Conservation (phyloP, 2,113 vertebrate genomes). For the Macaca mulatta region DNA sequence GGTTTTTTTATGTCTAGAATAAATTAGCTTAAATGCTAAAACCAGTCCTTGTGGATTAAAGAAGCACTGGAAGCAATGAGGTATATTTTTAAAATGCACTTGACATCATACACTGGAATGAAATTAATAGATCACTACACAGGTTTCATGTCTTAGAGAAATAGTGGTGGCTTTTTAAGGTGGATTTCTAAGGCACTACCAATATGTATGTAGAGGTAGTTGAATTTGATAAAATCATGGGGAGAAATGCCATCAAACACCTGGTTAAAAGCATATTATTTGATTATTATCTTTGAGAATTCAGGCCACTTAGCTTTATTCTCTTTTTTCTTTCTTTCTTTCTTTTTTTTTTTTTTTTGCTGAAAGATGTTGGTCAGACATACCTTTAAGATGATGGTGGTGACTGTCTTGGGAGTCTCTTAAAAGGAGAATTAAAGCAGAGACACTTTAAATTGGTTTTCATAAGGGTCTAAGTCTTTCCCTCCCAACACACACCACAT, state of each 20-base stretch:
- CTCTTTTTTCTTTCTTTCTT: not conserved
- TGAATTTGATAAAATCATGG: constrained; percentile 9
- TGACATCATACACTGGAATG: constrained; percentile 39
- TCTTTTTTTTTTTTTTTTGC: not conserved
- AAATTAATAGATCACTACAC: constrained; percentile 38
- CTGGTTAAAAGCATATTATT: not conserved
- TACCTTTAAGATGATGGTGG: not conserved
- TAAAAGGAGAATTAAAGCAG: constrained; percentile 29
- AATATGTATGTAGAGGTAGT: constrained; percentile 51
- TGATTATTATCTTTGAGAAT: constrained; percentile 32
- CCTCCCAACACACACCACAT: not conserved
- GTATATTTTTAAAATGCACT: constrained; percentile 53
- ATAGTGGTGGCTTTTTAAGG: constrained; percentile 27
- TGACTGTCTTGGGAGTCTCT: not conserved
- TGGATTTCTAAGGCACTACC: not conserved
- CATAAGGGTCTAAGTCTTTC: not conserved
- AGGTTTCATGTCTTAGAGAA: constrained; percentile 28
- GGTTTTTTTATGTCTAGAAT: constrained; percentile 18
- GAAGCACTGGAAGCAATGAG: constrained; percentile 37
- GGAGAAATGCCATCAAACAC: constrained; percentile 25
- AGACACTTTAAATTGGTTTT: not conserved
- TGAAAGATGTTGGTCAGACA: not conserved
- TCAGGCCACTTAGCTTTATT: not conserved
- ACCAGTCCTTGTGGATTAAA: constrained; percentile 48
- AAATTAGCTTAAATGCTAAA: constrained; percentile 66